Base-by-base conservation (phyloP, 2,888 invertebrate species). In the Tholera decimalis region DNA sequence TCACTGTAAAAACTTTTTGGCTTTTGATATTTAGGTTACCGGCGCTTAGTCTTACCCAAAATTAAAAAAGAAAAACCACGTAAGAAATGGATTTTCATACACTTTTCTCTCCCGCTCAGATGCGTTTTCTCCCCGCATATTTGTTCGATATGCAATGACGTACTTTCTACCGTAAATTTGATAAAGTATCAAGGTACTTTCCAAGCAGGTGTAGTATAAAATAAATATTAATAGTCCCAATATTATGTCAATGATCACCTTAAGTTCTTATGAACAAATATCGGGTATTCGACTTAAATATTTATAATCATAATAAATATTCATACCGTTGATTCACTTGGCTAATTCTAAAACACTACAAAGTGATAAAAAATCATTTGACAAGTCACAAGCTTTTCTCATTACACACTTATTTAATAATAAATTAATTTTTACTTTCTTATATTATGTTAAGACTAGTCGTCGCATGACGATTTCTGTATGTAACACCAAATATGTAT, bases 401-500 rank as follows among this genome's bases (percentile, higher is more conserved):
- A 58, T 51, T 35, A 30, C 51, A 33, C 37, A 62, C 41, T 33
- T 57, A 20, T 61, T 44, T 50, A 62, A 9, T 37, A 41, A 37
- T 15, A 33, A 60, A 49, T 15, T 41, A 66, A 37, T 15, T 57
- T 37, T 46, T 39, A 37, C 0, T 50, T 54, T 56, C 1, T 50
- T 54, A 37, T 57, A 43, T 47, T 56, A 56, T 63, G 11, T 62
- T 64, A 64, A 61, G 77, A 80, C 59, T 68, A 59, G 41, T 67
- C 63, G 63, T 62, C 49, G 15, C 15, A 33, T 35, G 49, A 33
- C 51, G 64, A 62, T 50, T 68, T 51, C 50, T 64, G 41, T 77
- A 55, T 78, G 41, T 68, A 72, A 55, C 76, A 62, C 46, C 63
- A 62, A 71, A 63, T 76, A 43, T 61, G 8, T 72, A 70, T 51